These are phyloP conservation scores for Raja brachyura DNA, from an alignment of 2,113 vertebrate genomes.

Conservation along the genomic window DNA sequence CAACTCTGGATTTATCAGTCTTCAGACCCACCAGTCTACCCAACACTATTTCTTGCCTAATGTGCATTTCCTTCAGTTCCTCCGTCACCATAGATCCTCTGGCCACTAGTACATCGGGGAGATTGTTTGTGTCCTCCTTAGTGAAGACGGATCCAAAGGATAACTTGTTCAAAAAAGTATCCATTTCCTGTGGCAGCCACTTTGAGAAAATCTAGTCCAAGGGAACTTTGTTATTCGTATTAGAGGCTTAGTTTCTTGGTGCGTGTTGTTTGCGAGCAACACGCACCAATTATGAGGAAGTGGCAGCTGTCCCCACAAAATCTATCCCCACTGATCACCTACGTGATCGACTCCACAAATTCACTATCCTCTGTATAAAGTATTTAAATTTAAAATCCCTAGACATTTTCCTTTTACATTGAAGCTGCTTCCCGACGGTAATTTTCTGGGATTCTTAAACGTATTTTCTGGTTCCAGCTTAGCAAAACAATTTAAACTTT, in stretches of 20 bases:
- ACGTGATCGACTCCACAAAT: neutral
- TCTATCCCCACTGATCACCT: neutral
- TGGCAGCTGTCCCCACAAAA: neutral
- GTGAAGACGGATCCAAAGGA: too few relatives aligned
- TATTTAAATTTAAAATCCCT: neutral
- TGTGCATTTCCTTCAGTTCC: too few relatives aligned
- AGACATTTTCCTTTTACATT: neutral
- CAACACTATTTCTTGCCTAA: too few relatives aligned
- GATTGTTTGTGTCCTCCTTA: too few relatives aligned
- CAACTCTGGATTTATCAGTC: too few relatives aligned
- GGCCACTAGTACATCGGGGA: too few relatives aligned
- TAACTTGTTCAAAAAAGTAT: too few relatives aligned
- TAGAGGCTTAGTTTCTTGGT: neutral
- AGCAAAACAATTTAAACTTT: neutral
- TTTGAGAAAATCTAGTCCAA: neutral
- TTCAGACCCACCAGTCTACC: too few relatives aligned
- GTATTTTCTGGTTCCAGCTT: neutral
- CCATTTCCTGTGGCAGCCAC: neutral
- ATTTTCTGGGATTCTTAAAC: neutral
- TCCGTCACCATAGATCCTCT: too few relatives aligned
- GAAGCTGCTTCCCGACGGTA: neutral
- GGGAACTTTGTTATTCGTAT: constrained; percentile 4
- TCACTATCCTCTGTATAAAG: neutral
- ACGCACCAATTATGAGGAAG: constrained; percentile 17
- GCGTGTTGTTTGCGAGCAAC: neutral